These are phyloP conservation scores for Aviceda subcristata DNA, from an alignment of 2,113 vertebrate genomes.

Conservation along the genomic window DNA sequence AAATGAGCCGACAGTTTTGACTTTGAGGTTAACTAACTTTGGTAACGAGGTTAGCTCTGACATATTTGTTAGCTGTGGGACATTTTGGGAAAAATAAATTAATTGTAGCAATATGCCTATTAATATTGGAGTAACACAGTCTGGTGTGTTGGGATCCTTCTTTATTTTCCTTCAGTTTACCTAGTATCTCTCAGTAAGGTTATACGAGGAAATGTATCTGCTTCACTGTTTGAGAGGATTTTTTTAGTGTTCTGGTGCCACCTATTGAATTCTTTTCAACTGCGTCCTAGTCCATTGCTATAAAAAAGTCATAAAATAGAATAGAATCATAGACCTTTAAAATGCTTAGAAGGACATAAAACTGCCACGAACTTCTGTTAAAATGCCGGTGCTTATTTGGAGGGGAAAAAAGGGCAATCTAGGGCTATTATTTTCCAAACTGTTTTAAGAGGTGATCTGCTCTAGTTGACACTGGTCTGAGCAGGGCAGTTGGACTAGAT, in stretches of 20 bases:
- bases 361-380: background rate
- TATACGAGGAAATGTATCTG: background rate
- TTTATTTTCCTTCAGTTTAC: slow-evolving; percentile 13
- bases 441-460: background rate
- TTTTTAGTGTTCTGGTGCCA: slow-evolving; percentile 70
- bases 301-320: background rate
- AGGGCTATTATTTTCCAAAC: background rate
- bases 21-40: slow-evolving; percentile 21
- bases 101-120: background rate
- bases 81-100: slow-evolving; percentile 11
- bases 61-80: background rate
- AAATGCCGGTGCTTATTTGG: background rate
- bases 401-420: background rate
- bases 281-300: background rate
- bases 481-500: background rate
- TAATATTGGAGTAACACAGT: background rate
- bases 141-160: background rate
- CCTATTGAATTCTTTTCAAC: slow-evolving; percentile 63
- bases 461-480: background rate
- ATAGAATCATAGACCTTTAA: background rate
- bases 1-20: background rate
- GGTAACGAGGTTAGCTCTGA: background rate
- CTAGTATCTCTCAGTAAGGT: background rate
- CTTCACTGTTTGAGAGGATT: background rate
- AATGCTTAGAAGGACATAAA: background rate